Percentiles rank a stretch among this genome's conserved stretches.
These are phyloP conservation scores for Sus cebifrons DNA, from an alignment of 2,797 vertebrate species.

Conservation along the genomic window DNA sequence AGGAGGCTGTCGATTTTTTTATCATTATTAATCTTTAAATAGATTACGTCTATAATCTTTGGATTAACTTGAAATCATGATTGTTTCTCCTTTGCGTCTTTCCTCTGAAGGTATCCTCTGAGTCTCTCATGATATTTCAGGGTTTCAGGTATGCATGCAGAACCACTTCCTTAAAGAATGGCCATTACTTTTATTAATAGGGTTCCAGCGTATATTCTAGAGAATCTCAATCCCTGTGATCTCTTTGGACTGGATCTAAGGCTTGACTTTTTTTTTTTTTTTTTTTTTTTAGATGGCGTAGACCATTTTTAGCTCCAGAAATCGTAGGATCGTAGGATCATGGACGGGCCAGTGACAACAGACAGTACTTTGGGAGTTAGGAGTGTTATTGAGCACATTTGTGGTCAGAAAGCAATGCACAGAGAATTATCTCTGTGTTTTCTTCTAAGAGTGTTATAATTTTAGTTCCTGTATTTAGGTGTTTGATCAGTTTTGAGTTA, in stretches of 20 bases:
- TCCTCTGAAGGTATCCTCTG: slow-evolving; percentile 15
- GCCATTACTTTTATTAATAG: neutral
- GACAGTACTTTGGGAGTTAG: neutral
- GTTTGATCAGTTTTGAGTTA: slow-evolving; percentile 18
- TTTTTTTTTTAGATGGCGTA: neutral
- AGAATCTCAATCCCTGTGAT: neutral
- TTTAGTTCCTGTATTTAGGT: neutral
- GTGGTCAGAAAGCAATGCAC: neutral
- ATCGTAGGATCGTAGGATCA: neutral
- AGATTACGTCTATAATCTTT: slow-evolving; percentile 53
- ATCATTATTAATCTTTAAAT: slow-evolving; percentile 48
- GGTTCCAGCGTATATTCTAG: neutral
- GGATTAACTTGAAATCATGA: slow-evolving; percentile 50
- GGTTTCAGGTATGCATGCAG: neutral
- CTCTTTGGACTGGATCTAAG: slow-evolving; percentile 11
- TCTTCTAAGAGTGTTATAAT: slow-evolving; percentile 1
- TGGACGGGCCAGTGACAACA: slow-evolving; percentile 4
- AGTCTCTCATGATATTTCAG: slow-evolving; percentile 39
- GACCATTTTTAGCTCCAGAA: neutral
- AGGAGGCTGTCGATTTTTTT: slow-evolving; percentile 22
- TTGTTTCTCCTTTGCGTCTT: slow-evolving; percentile 48
- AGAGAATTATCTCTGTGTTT: neutral
- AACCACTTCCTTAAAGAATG: neutral
- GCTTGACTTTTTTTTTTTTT: neutral
- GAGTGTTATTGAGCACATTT: neutral